A percentile compares a stretch with the other conserved stretches of the same genome.
Conservation (phyloP, 2,797 vertebrate species). For the Choloepus didactylus region DNA sequence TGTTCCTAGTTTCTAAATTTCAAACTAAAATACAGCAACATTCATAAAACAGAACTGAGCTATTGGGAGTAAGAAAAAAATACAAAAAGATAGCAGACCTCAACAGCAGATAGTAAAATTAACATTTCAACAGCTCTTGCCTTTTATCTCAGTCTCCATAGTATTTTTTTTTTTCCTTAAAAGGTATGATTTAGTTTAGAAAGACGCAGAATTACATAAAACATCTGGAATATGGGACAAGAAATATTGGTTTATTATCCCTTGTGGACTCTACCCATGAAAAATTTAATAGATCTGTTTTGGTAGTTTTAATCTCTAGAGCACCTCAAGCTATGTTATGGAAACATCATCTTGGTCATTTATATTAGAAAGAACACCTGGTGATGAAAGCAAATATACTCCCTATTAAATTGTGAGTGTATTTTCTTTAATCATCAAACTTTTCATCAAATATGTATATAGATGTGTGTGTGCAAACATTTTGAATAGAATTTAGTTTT, state of each 20-base stretch:
- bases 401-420: conserved; percentile 87
- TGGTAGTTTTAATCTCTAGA: conserved; percentile 96
- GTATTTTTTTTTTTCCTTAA: conserved; percentile 93
- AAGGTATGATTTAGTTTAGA: conserved; percentile 94
- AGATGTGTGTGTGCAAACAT: conserved; percentile 78
- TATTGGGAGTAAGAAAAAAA: conserved; percentile 95
- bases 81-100: conserved; percentile 96
- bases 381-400: conserved; percentile 95
- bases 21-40: conserved; percentile 97
- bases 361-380: conserved; percentile 97
- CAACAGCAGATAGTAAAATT: conserved; percentile 99
- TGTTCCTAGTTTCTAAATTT: conserved; percentile 93
- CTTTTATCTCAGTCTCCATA: conserved; percentile 98
- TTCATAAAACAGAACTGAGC: conserved; percentile 98
- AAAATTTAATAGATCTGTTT: conserved; percentile 99
- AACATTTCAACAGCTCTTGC: conserved; percentile 99
- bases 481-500: conserved; percentile 86
- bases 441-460: conserved; percentile 89
- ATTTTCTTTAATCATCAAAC: conserved; percentile 91
- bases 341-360: conserved; percentile 98
- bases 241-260: conserved; percentile 98
- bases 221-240: conserved; percentile 98
- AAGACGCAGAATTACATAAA: conserved; percentile 95
- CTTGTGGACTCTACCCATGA: conserved; percentile 96
- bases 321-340: conserved; percentile 95